Evolutionary conservation across 2,113 vertebrate species (phyloP), one percentile per base, ranked within the genome.

Genomic region (Psilopsiagon aymara): DNA sequence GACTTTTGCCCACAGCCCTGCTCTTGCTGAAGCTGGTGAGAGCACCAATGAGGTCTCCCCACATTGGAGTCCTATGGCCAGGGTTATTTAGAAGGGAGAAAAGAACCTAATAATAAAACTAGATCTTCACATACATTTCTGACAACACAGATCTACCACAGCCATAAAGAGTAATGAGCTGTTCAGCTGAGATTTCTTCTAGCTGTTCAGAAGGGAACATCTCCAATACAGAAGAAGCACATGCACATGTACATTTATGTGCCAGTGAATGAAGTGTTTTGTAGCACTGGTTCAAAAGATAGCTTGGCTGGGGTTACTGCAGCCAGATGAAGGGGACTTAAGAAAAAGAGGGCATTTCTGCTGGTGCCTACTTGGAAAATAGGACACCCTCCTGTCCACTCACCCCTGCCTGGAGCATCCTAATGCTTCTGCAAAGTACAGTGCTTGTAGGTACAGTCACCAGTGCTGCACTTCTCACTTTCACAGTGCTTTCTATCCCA

Each of bases 141-240:
- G 59, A 17, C 35, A 47, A 7, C 11, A 17, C 43, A 33, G 43
- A 20, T 11, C 79, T 90, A 70, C 39, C 69, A 70, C 28, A 81
- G 78, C 11, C 35, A 12, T 4, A 27, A 80, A 37, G 33, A 73
- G 41, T 13, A 10, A 77, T 31, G 39, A 83, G 39, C 31, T 3
- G 1, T 27, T 75, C 31, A 31, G 71, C n/a, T 27, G n/a, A 64
- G 39, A 2, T 33, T 63, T 60, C 31, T 44, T 37, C 74, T 41
- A 37, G n/a, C 43, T 79, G 37, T 33, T 33, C 31, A 25, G 46
- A 29, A 55, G 0, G 5, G 41, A 31, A 49, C 0, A 0, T 29
- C 51, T 79, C 52, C 46, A 31, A 0, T 4, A 25, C n/a, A 68
- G 51, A 57, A 76, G 66, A 1, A 63, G 71, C 43, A 39, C 33